Conservation (phyloP, 2,113 vertebrate genomes). For the Mesoclemmys tuberculata region DNA sequence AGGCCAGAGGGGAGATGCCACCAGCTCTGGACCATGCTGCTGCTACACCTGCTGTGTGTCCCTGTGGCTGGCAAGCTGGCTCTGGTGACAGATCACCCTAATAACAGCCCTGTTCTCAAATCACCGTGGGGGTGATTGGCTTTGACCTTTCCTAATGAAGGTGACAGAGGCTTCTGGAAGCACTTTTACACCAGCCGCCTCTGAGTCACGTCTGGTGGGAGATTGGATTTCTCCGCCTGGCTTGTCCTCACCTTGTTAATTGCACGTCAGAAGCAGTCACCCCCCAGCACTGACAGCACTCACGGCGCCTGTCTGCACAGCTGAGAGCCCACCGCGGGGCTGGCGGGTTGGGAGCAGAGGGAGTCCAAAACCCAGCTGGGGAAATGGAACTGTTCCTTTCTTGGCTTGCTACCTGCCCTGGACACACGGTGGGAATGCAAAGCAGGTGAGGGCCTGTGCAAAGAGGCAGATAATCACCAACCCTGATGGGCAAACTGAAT, state of each 20-base stretch:
- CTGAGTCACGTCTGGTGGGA: neutral
- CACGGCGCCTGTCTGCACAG: neutral
- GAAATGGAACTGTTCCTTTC: neutral
- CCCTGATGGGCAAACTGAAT: neutral
- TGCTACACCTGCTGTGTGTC: neutral
- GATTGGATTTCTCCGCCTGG: neutral
- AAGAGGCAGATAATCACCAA: neutral
- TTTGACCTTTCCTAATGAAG: conserved; percentile 14
- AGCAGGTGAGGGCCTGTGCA: neutral
- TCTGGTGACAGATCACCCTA: neutral
- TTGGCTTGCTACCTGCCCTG: neutral
- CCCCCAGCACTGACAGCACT: neutral
- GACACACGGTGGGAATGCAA: neutral
- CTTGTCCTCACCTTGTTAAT: neutral
- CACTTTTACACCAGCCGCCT: neutral
- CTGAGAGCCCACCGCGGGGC: neutral
- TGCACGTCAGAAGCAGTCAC: neutral
- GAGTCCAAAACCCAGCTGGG: neutral
- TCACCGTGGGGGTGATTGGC: neutral
- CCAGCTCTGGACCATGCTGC: neutral
- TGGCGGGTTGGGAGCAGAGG: neutral
- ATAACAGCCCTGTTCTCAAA: neutral
- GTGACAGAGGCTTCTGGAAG: neutral
- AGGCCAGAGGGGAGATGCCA: neutral
- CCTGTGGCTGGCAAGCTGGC: neutral